Evolutionary conservation across 2,797 vertebrate genomes (phyloP).

Genomic region (Acanthurus leucopareius): DNA sequence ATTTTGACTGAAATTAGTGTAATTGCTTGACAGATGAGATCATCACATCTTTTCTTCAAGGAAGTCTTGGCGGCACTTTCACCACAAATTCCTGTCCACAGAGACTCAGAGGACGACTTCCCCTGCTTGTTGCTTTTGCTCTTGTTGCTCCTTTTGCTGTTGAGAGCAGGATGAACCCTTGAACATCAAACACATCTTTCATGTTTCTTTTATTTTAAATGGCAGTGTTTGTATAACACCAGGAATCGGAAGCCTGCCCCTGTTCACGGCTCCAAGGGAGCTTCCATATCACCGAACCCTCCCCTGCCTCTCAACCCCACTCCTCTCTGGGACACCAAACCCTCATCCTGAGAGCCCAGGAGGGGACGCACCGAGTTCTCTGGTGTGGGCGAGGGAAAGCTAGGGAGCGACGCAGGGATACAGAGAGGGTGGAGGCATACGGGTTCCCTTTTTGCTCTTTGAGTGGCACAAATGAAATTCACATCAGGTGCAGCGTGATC

Average conservation of each 20-base stretch:
- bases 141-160: slow-evolving; percentile 49
- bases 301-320: not conserved
- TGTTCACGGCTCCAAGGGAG: slow-evolving; percentile 48
- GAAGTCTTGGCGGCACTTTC: slow-evolving; percentile 37
- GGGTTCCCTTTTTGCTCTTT: slow-evolving; percentile 42
- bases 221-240: slow-evolving; percentile 76
- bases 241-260: slow-evolving; percentile 65
- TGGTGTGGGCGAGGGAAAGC: slow-evolving; percentile 40
- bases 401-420: slow-evolving; percentile 26
- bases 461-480: slow-evolving; percentile 62
- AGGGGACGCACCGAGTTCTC: slow-evolving; percentile 15
- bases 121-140: slow-evolving; percentile 45
- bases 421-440: slow-evolving; percentile 16
- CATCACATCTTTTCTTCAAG: slow-evolving; percentile 35
- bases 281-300: slow-evolving; percentile 25
- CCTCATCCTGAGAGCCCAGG: slow-evolving; percentile 8
- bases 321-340: slow-evolving; percentile 28
- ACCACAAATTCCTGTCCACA: slow-evolving; percentile 40
- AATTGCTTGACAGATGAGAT: slow-evolving; percentile 49
- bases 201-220: slow-evolving; percentile 84
- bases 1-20: slow-evolving; percentile 26
- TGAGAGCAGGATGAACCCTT: slow-evolving; percentile 70
- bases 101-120: slow-evolving; percentile 42
- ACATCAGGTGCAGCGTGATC: slow-evolving; percentile 60
- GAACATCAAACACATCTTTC: slow-evolving; percentile 82